Evolutionary conservation across 2,888 invertebrate genomes (phyloP).

Genomic region (Elysia crispata): DNA sequence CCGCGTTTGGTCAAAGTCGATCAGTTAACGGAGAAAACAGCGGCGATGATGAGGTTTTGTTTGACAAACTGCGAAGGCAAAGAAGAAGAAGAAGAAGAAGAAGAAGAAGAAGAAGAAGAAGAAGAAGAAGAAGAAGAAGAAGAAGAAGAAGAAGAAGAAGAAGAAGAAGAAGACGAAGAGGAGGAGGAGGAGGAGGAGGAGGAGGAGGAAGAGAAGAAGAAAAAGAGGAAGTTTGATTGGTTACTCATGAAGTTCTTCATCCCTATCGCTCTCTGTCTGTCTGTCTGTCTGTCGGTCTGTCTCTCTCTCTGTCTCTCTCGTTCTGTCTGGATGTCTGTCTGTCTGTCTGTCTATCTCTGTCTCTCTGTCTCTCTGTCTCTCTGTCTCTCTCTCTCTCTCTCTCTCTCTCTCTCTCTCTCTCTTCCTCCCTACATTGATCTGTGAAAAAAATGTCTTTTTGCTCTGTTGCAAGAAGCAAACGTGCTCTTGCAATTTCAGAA

Average conservation of each 20-base stretch:
- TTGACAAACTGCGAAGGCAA: too few relatives aligned
- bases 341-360: background rate
- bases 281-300: too few relatives aligned
- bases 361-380: slow-evolving; percentile 23
- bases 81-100: slow-evolving; percentile 9
- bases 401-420: slow-evolving; percentile 39
- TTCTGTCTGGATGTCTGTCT: background rate
- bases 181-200: background rate
- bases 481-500: too few relatives aligned
- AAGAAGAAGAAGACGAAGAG: too few relatives aligned
- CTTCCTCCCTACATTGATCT: slow-evolving; percentile 9
- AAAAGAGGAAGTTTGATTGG: too few relatives aligned
- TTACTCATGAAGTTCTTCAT: too few relatives aligned
- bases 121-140: background rate
- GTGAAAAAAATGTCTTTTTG: too few relatives aligned
- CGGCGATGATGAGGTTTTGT: too few relatives aligned
- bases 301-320: background rate
- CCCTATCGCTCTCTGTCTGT: too few relatives aligned
- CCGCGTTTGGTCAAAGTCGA: too few relatives aligned
- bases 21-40: too few relatives aligned
- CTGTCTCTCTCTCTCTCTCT: slow-evolving; percentile 44
- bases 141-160: background rate
- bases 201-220: slow-evolving; percentile 11
- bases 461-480: too few relatives aligned
- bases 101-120: background rate